These are phyloP conservation scores for Onychostruthus taczanowskii DNA, from an alignment of 2,113 vertebrate genomes.

Conservation along the genomic window DNA sequence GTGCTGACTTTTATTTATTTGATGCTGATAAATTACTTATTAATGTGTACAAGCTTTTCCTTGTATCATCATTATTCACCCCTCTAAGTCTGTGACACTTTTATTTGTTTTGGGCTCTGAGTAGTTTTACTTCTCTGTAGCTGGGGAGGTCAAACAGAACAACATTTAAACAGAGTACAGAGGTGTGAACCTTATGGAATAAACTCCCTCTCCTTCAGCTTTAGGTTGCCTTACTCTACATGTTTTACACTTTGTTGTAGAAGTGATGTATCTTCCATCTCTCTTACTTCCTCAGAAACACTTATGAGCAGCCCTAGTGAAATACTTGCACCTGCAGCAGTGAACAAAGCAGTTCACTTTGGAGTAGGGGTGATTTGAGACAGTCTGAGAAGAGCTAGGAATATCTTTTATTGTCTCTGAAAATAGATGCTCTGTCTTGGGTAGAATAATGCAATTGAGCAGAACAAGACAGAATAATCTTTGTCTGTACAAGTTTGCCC, in stretches of 20 bases:
- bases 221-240: neutral
- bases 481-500: neutral
- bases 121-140: neutral
- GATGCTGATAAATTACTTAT: neutral
- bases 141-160: neutral
- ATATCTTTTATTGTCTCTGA: neutral
- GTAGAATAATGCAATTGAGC: neutral
- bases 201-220: neutral
- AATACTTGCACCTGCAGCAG: neutral
- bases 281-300: neutral
- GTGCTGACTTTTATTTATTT: neutral
- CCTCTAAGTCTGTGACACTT: neutral
- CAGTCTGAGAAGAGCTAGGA: neutral
- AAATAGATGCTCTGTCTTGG: neutral
- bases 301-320: neutral
- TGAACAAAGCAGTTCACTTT: neutral
- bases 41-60: neutral
- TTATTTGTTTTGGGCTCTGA: neutral
- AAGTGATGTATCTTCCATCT: neutral
- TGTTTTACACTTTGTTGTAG: neutral
- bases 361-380: neutral
- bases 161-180: neutral
- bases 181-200: neutral
- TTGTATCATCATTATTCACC: neutral
- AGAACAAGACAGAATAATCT: neutral